Evolutionary conservation across 2,888 invertebrate species (phyloP), one percentile per base, ranked within the genome.

Genomic region (Dicyrtoma fusca): DNA sequence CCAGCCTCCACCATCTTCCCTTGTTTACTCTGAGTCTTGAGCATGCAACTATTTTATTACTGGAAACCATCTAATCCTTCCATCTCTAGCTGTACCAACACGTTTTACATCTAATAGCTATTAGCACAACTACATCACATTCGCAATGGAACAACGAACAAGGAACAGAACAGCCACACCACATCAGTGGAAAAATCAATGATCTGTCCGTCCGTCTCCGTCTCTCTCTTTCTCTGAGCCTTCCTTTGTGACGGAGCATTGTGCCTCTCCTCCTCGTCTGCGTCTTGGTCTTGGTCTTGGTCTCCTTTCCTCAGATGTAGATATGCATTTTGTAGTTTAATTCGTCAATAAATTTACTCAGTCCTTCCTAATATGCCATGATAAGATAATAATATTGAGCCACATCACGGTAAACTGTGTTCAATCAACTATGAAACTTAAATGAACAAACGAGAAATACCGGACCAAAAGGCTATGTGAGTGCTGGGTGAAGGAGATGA

Each of bases 31-130:
- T 34, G 34, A 34, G 34, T 34, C 34, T 34, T 47, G 62, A 19
- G 42, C 62, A 57, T 57, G 57, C 57, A 57, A 23, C 57, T 57
- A 57, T 57, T 57, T 57, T 57, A 57, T 57, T 57, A 57, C 57
- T 25, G 25, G 57, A 21, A 57, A 57, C 57, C 57, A 57, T 25
- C 57, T 57, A 57, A 57, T 57, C 57, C 57, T 57, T 57, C 57
- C 57, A 57, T 57, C 57, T 57, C 25, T 4, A 25, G 57, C 25
- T 57, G 23, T 25, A 57, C 57, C 57, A 57, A 57, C 57, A 57
- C 57, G 57, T 57, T 57, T 57, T 57, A 57, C 57, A 57, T 57
- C 57, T 57, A 57, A 57, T 57, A 57, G 57, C 57, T 57, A 57
- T 57, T 57, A 57, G 57, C 25, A 57, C 57, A 57, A 25, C 57